These are phyloP conservation scores for Ditula angustiorana DNA, from an alignment of 2,888 invertebrate species.

Conservation along the genomic window DNA sequence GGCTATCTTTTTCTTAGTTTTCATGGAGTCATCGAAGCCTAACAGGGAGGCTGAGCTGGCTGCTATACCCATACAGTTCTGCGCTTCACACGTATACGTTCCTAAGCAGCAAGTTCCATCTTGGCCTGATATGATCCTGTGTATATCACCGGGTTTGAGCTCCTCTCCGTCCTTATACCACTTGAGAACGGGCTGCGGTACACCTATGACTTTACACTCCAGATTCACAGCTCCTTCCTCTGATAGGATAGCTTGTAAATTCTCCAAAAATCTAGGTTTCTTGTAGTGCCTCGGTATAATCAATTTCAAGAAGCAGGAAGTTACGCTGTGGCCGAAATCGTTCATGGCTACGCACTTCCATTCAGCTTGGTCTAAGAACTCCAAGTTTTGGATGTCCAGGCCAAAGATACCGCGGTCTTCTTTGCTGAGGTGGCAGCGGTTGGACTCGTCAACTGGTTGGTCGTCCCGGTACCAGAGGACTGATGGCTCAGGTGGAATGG, in stretches of 20 bases:
- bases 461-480: constrained; percentile 96
- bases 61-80: constrained; percentile 96
- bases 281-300: constrained; percentile 95
- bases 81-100: constrained; percentile 95
- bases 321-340: constrained; percentile 95
- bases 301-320: constrained; percentile 93
- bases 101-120: constrained; percentile 96
- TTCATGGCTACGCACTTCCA: constrained; percentile 97
- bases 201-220: constrained; percentile 96
- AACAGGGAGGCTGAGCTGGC: constrained; percentile 95
- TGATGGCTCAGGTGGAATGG: constrained; percentile 91
- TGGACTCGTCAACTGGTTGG: constrained; percentile 88
- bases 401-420: constrained; percentile 90
- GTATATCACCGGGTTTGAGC: constrained; percentile 95
- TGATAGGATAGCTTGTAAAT: constrained; percentile 92
- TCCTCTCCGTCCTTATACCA: constrained; percentile 97
- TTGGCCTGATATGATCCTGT: constrained; percentile 95
- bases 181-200: constrained; percentile 94
- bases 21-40: constrained; percentile 92
- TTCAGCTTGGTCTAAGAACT: constrained; percentile 94
- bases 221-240: constrained; percentile 96
- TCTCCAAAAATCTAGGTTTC: constrained; percentile 94
- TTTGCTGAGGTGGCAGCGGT: constrained; percentile 88
- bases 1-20: constrained; percentile 83
- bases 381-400: constrained; percentile 90